These are phyloP conservation scores for Drosophila funebris DNA, from an alignment of 1,140 invertebrate genomes.

Conservation along the genomic window DNA sequence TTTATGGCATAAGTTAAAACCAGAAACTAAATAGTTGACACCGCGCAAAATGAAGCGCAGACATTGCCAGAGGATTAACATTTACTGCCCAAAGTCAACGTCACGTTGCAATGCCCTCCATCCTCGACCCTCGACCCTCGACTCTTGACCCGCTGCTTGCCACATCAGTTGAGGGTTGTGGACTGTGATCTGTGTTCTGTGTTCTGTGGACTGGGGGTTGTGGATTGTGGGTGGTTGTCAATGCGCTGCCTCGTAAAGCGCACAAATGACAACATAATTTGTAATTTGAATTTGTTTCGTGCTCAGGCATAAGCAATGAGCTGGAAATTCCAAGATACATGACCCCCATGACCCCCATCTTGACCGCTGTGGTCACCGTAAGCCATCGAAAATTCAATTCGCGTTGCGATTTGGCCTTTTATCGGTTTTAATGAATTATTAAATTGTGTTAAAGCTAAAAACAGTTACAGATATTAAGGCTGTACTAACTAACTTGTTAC, in stretches of 20 bases:
- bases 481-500: not conserved
- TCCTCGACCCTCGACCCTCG: not conserved
- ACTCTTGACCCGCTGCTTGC: not conserved
- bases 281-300: constrained; percentile 83
- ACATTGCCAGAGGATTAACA: constrained; percentile 55
- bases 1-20: constrained; percentile 78
- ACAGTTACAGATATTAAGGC: not conserved
- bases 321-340: not conserved
- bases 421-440: constrained; percentile 1
- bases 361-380: not conserved
- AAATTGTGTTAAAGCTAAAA: not conserved
- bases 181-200: not conserved
- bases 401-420: constrained; percentile 1
- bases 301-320: constrained; percentile 80
- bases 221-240: constrained; percentile 1
- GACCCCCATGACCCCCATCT: not conserved
- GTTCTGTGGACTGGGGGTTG: not conserved
- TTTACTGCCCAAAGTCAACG: constrained; percentile 21
- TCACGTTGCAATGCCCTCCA: constrained; percentile 13
- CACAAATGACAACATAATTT: constrained; percentile 80
- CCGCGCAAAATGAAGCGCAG: constrained; percentile 51
- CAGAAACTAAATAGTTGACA: constrained; percentile 82
- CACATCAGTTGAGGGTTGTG: not conserved
- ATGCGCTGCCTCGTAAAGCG: constrained; percentile 55
- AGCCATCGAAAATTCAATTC: constrained; percentile 27